Percentiles rank a stretch among this genome's conserved stretches.
phyloP scores from a whole-genome alignment of 2,888 invertebrate species.

The Merodon equestris region DNA sequence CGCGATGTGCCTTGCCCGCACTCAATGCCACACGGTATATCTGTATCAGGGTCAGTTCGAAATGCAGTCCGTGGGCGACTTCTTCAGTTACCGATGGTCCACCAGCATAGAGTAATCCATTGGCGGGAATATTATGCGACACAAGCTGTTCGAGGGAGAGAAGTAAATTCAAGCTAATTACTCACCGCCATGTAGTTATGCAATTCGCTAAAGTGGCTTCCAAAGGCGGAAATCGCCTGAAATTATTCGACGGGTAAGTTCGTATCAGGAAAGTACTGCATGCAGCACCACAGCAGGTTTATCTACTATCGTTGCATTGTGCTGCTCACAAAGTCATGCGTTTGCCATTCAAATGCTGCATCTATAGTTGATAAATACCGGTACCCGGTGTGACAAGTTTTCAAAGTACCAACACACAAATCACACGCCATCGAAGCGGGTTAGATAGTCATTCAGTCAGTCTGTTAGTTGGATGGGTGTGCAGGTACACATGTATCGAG shows the following conservation, averaged over 20 bases:
- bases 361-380: slow-evolving; percentile 29
- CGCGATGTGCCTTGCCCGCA: slow-evolving; percentile 91
- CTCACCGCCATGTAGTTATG: slow-evolving; percentile 20
- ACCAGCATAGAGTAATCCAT: slow-evolving; percentile 87
- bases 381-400: slow-evolving; percentile 28
- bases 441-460: slow-evolving; percentile 60
- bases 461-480: slow-evolving; percentile 29
- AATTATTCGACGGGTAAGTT: neutral
- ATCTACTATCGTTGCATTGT: slow-evolving; percentile 4
- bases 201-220: slow-evolving; percentile 9
- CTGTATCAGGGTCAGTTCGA: slow-evolving; percentile 89
- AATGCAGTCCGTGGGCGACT: slow-evolving; percentile 76
- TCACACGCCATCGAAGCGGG: no score
- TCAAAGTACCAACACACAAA: slow-evolving; percentile 6
- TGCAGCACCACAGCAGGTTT: slow-evolving; percentile 33
- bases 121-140: slow-evolving; percentile 86
- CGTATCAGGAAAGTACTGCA: neutral
- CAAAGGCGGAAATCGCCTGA: slow-evolving; percentile 33
- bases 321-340: slow-evolving; percentile 9
- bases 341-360: slow-evolving; percentile 17
- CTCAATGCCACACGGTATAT: slow-evolving; percentile 89
- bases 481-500: no score
- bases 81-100: slow-evolving; percentile 77
- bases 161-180: slow-evolving; percentile 24
- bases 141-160: slow-evolving; percentile 82